These are phyloP conservation scores for Corynorhinus townsendii DNA, from an alignment of 2,113 vertebrate species.

Conservation along the genomic window DNA sequence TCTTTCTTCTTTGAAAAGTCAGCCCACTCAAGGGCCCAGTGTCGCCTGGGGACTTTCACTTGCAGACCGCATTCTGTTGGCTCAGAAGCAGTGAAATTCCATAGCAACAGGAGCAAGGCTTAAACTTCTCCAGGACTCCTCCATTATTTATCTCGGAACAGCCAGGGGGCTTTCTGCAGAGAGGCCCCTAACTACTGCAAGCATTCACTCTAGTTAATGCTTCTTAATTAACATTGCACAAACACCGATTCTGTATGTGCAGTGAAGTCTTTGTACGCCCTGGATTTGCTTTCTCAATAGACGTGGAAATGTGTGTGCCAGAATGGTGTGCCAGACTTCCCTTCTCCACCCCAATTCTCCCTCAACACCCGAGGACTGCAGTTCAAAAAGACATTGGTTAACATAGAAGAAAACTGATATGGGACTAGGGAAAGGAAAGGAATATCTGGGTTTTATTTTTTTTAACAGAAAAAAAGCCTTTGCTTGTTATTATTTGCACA, in stretches of 20 bases:
- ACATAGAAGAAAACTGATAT: background rate
- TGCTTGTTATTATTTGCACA: background rate
- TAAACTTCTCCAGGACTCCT: background rate
- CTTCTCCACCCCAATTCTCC: background rate
- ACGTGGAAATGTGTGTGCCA: background rate
- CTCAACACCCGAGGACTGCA: background rate
- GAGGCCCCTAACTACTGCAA: constrained; percentile 35
- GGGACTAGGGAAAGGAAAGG: background rate
- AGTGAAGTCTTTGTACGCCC: background rate
- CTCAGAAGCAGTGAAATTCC: background rate
- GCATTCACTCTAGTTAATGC: constrained; percentile 73
- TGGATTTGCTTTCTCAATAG: background rate
- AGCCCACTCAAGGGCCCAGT: constrained; percentile 28
- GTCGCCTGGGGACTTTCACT: constrained; percentile 21
- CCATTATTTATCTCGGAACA: constrained; percentile 53
- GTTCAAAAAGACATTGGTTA: background rate
- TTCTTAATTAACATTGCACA: constrained; percentile 77
- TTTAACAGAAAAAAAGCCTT: background rate
- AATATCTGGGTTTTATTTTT: background rate
- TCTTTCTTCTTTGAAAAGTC: constrained; percentile 56
- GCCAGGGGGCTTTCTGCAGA: constrained; percentile 60
- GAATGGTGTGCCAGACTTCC: background rate
- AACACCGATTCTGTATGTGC: constrained; percentile 45
- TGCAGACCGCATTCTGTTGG: constrained; percentile 4
- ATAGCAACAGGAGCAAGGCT: constrained; percentile 45